Evolutionary conservation across 2,797 vertebrate species (phyloP).

Genomic region (Eupleurogrammus muticus): DNA sequence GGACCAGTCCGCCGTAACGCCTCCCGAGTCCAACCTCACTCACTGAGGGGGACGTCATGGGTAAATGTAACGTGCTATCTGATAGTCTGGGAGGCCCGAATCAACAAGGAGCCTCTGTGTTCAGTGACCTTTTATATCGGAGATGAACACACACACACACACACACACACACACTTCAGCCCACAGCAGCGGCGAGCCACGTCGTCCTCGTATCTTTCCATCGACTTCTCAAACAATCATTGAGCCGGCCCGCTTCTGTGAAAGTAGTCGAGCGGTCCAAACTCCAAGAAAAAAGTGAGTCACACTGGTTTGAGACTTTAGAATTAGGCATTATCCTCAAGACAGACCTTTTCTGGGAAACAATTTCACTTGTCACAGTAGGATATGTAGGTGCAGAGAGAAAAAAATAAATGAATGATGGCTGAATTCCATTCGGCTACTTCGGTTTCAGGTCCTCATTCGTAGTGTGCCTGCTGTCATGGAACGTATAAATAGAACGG

Average conservation of each 20-base stretch:
- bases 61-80: slow-evolving; percentile 49
- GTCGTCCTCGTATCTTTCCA: slow-evolving; percentile 34
- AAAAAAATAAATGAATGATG: not conserved
- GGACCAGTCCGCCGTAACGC: slow-evolving; percentile 34
- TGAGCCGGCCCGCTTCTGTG: slow-evolving; percentile 33
- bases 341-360: not conserved
- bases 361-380: not conserved
- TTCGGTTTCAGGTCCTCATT: not conserved
- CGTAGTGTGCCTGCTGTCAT: no score
- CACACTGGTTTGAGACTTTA: slow-evolving; percentile 17
- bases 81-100: slow-evolving; percentile 56
- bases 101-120: slow-evolving; percentile 65
- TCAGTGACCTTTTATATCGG: slow-evolving; percentile 46
- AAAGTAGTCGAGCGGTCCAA: slow-evolving; percentile 29
- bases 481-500: no score
- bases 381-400: not conserved
- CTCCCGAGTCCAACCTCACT: slow-evolving; percentile 41
- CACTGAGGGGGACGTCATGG: slow-evolving; percentile 35
- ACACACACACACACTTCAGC: slow-evolving; percentile 21
- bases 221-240: slow-evolving; percentile 31
- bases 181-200: slow-evolving; percentile 28
- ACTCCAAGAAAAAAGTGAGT: slow-evolving; percentile 35
- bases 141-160: slow-evolving; percentile 44
- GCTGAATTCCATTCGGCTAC: no score
- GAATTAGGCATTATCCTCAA: not conserved